Conservation (phyloP, 2,888 invertebrate genomes). For the Agonopterix heracliana region DNA sequence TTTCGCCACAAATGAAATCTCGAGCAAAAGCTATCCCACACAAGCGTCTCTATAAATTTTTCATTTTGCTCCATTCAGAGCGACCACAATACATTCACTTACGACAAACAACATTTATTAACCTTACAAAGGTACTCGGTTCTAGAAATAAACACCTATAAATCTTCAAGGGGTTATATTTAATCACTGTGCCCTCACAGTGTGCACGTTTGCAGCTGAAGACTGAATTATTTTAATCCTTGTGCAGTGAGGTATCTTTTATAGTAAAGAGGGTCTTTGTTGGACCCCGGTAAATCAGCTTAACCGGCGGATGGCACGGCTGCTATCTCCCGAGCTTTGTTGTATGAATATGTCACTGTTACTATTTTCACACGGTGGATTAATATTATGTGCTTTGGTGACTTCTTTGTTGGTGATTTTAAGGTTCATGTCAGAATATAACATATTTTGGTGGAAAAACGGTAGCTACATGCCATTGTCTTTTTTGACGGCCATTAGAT, state of each 20-base stretch:
- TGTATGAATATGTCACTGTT: slow-evolving; percentile 46
- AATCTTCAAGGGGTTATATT: slow-evolving; percentile 66
- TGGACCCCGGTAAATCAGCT: slow-evolving; percentile 67
- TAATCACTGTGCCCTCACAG: slow-evolving; percentile 65
- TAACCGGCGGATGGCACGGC: slow-evolving; percentile 54
- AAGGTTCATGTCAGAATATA: too few relatives aligned
- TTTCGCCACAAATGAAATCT: too few relatives aligned
- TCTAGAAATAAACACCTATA: slow-evolving; percentile 69
- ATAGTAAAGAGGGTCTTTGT: slow-evolving; percentile 52
- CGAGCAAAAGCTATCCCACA: slow-evolving; percentile 1
- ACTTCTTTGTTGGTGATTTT: background rate
- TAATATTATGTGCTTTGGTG: slow-evolving; percentile 8
- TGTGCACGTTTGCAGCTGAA: slow-evolving; percentile 61
- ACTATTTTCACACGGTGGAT: slow-evolving; percentile 27
- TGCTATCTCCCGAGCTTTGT: slow-evolving; percentile 51
- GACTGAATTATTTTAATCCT: slow-evolving; percentile 64
- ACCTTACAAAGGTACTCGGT: slow-evolving; percentile 39
- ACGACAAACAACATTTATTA: slow-evolving; percentile 61
- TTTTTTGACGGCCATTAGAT: too few relatives aligned
- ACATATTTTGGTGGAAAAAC: too few relatives aligned
- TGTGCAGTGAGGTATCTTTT: slow-evolving; percentile 50
- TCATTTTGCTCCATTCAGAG: slow-evolving; percentile 38
- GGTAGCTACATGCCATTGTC: too few relatives aligned
- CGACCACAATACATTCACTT: slow-evolving; percentile 46
- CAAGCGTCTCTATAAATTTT: slow-evolving; percentile 39